Conservation (phyloP, 2,113 vertebrate genomes). For the Tyto alba region DNA sequence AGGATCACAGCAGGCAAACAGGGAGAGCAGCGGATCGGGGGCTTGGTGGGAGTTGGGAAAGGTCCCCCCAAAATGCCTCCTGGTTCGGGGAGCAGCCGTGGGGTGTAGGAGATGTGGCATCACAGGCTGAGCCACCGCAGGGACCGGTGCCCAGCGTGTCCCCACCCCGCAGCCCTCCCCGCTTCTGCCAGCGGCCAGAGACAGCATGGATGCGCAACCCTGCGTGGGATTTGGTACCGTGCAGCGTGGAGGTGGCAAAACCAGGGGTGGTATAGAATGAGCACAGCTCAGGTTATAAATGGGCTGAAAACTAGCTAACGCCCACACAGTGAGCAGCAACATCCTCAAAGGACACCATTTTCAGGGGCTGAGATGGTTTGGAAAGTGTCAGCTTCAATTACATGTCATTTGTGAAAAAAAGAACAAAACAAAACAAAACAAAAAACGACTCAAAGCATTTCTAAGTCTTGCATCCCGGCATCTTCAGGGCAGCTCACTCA, state of each 20-base stretch:
- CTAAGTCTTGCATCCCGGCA: neutral
- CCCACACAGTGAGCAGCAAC: neutral
- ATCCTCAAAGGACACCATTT: neutral
- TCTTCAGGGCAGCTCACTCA: neutral
- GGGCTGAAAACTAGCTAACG: neutral
- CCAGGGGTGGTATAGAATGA: neutral
- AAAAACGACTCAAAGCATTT: neutral
- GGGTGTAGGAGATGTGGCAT: neutral
- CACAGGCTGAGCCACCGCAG: neutral
- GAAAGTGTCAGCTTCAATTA: neutral
- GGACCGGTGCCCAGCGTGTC: fast-evolving
- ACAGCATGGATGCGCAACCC: neutral
- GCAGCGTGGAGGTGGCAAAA: neutral
- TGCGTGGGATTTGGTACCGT: fast-evolving
- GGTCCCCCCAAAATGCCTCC: neutral
- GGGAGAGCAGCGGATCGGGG: neutral
- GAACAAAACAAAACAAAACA: fast-evolving
- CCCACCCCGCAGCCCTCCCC: fast-evolving
- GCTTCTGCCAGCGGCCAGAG: neutral
- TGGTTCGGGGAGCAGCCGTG: fast-evolving
- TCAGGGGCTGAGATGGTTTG: neutral
- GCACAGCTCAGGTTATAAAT: fast-evolving
- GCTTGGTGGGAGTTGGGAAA: neutral
- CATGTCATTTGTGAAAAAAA: neutral
- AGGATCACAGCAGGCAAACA: neutral